These are phyloP conservation scores for Drosophila sechellia DNA, from an alignment of 1,140 invertebrate genomes.

Conservation along the genomic window DNA sequence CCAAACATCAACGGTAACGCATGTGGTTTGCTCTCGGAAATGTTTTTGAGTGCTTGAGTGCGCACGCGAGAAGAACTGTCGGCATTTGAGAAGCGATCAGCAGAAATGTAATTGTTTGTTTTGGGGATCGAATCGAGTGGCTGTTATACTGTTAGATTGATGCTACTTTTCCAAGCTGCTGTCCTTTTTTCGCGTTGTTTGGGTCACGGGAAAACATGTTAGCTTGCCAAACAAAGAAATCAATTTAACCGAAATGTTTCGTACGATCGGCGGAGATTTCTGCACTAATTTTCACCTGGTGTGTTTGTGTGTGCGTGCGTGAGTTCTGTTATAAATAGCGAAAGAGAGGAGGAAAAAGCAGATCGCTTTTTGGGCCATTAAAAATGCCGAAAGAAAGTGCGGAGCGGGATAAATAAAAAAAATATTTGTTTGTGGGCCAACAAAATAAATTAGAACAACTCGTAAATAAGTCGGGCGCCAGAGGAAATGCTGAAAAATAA, in stretches of 20 bases:
- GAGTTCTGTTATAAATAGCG: slow-evolving; percentile 74
- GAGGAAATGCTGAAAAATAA: slow-evolving; percentile 28
- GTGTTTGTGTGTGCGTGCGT: slow-evolving; percentile 42
- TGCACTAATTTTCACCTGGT: slow-evolving; percentile 75
- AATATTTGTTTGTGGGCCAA: slow-evolving; percentile 70
- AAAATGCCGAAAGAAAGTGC: slow-evolving; percentile 74
- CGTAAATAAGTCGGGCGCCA: slow-evolving; percentile 50
- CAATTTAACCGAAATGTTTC: slow-evolving; percentile 7
- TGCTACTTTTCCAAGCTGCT: background rate
- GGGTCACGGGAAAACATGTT: background rate
- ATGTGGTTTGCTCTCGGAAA: no score
- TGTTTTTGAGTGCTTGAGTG: background rate
- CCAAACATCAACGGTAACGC: no score
- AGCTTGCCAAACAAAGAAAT: slow-evolving; percentile 4
- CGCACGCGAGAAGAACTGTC: slow-evolving; percentile 3
- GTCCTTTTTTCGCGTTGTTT: background rate
- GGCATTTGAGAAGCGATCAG: no score
- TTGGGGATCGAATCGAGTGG: background rate
- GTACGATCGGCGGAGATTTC: slow-evolving; percentile 45
- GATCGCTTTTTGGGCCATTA: slow-evolving; percentile 67
- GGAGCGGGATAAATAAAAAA: slow-evolving; percentile 52
- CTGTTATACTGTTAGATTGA: background rate
- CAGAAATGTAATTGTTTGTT: slow-evolving; percentile 3
- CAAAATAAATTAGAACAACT: slow-evolving; percentile 72
- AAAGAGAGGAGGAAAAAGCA: slow-evolving; percentile 48